phyloP scores from a whole-genome alignment of 1,140 invertebrate species.

The Nylanderia fulva region DNA sequence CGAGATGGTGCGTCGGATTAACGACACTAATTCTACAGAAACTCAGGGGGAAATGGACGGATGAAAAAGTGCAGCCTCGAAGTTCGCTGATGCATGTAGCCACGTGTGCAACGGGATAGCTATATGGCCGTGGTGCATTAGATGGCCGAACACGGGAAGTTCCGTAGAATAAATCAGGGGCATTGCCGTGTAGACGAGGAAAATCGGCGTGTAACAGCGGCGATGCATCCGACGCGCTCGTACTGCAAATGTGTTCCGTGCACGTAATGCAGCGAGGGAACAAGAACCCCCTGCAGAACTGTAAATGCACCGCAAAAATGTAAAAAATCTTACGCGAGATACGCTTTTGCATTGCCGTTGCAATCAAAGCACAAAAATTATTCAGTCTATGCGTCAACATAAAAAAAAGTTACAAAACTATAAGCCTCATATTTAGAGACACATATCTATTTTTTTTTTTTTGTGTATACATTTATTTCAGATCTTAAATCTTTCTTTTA shows the following conservation, averaged over 20 bases:
- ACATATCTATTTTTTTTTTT: background rate
- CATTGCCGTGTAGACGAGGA: slow-evolving; percentile 58
- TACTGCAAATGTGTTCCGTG: slow-evolving; percentile 45
- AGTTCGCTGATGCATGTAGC: slow-evolving; percentile 57
- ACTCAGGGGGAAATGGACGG: background rate
- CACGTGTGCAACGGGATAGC: slow-evolving; percentile 39
- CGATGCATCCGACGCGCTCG: slow-evolving; percentile 49
- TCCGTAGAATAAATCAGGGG: slow-evolving; percentile 69
- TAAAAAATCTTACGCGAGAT: slow-evolving; percentile 39
- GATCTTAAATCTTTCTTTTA: background rate
- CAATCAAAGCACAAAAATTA: background rate
- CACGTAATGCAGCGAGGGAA: slow-evolving; percentile 49
- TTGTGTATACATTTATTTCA: background rate
- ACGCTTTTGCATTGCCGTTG: background rate
- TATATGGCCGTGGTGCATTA: slow-evolving; percentile 55
- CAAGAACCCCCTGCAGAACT: slow-evolving; percentile 23
- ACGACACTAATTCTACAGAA: slow-evolving; percentile 34
- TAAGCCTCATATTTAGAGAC: background rate
- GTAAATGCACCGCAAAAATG: slow-evolving; percentile 7
- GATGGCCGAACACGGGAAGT: slow-evolving; percentile 66
- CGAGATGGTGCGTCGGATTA: slow-evolving; percentile 18
- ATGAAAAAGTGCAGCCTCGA: slow-evolving; percentile 50
- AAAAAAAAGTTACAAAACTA: background rate
- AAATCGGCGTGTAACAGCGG: slow-evolving; percentile 66
- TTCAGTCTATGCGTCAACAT: background rate